Evolutionary conservation across 2,888 invertebrate species (phyloP), one percentile per base, ranked within the genome.

Genomic region (Drosophila dives): DNA sequence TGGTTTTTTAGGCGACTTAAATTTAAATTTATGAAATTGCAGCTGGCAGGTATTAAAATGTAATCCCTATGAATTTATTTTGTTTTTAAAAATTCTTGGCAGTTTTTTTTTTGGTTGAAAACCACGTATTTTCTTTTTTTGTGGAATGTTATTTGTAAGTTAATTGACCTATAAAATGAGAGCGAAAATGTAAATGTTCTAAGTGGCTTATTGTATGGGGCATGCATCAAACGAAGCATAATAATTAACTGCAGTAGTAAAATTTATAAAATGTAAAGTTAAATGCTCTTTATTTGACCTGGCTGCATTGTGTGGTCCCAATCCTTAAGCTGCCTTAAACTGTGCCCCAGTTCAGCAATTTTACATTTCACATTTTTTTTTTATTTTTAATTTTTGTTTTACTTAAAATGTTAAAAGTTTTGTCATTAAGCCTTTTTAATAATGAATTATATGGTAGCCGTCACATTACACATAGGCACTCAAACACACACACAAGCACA

Each of bases 351-450:
- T 29, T 40, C 33, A 29, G 40, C 42, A 61, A 61, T 56, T 65
- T 62, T 61, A 73, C 36, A 75, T 55, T 60, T 61, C 33, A 72
- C 42, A n/a, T 23, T 23, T 58, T 64, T 59, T 55, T 63, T 40
- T 53, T 49, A 61, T 64, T 63, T 74, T 54, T 53, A 49, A 61
- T 58, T 65, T 70, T 69, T 59, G 34, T 60, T 45, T 69, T 51
- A 55, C 51, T 63, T 74, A 54, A 63, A 82, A 79, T 83, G 83
- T 72, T 64, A 81, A 78, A 85, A 85, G 77, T 85, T 85, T 85
- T 85, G 84, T 85, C 87, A 85, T 85, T 87, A 83, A 85, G 88
- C 87, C 86, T 72, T 85, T 88, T 88, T 80, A 86, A 88, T 88
- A 85, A 86, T 85, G 80, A 86, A 88, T 88, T 79, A 77, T 71